A percentile compares a stretch with the other conserved stretches of the same genome.
Evolutionary conservation across 2,888 invertebrate genomes (phyloP).

Genomic region (Onchidella celtica): DNA sequence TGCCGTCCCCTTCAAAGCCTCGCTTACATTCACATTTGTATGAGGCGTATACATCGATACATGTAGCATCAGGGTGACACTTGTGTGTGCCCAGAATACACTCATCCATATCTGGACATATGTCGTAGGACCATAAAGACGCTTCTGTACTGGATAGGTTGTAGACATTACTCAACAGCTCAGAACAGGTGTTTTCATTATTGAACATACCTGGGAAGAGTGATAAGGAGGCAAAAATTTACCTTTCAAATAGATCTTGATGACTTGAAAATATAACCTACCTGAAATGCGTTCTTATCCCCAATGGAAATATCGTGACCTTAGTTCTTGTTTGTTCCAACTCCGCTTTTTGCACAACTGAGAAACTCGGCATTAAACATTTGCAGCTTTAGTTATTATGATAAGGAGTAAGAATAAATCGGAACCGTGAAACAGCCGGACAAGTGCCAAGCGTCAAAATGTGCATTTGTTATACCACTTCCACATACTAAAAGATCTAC

Average conservation of each 20-base stretch:
- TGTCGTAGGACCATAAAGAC: slow-evolving; percentile 90
- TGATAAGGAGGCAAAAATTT: not conserved
- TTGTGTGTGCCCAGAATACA: slow-evolving; percentile 93
- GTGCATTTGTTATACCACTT: too few species aligned
- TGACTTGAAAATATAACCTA: too few species aligned
- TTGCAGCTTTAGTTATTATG: too few species aligned
- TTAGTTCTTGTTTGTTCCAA: too few species aligned
- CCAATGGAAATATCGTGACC: too few species aligned
- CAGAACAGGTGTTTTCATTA: slow-evolving; percentile 27
- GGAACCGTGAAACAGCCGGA: too few species aligned
- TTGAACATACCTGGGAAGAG: not conserved
- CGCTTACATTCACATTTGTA: slow-evolving; percentile 91
- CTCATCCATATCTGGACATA: slow-evolving; percentile 94
- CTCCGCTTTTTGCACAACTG: too few species aligned
- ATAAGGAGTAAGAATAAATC: too few species aligned
- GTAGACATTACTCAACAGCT: slow-evolving; percentile 21
- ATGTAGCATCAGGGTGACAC: slow-evolving; percentile 94
- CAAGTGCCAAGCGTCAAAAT: too few species aligned
- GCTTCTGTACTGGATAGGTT: slow-evolving; percentile 39
- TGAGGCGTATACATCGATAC: slow-evolving; percentile 94
- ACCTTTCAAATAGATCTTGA: not conserved
- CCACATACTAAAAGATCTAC: too few species aligned
- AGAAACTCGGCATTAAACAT: too few species aligned
- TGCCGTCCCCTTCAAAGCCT: slow-evolving; percentile 94
- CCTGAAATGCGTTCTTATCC: too few species aligned